Percentiles rank a stretch among this genome's conserved stretches.
These are phyloP conservation scores for Pyrgilauda ruficollis DNA, from an alignment of 2,113 vertebrate species.

Conservation along the genomic window DNA sequence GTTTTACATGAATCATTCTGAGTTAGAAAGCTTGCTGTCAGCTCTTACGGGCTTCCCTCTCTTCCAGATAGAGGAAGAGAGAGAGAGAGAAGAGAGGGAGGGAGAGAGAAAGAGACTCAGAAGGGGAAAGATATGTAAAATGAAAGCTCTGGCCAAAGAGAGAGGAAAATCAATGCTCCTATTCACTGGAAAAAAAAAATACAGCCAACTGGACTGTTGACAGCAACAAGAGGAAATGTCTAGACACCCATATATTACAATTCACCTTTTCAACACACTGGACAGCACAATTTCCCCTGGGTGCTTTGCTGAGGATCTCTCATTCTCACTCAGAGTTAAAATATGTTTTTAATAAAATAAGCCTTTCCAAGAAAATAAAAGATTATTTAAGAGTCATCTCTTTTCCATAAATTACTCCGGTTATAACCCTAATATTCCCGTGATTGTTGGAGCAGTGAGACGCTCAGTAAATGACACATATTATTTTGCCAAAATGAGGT, in stretches of 20 bases:
- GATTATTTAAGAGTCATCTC: constrained; percentile 48
- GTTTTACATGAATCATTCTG: constrained; percentile 67
- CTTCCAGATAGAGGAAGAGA: background rate
- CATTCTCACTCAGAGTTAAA: constrained; percentile 51
- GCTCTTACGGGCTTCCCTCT: constrained; percentile 20
- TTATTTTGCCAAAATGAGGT: constrained; percentile 70
- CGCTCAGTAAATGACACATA: constrained; percentile 52
- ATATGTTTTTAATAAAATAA: constrained; percentile 60
- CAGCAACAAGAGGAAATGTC: constrained; percentile 60
- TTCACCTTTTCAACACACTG: constrained; percentile 57
- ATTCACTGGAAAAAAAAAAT: constrained; percentile 60
- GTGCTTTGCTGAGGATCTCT: constrained; percentile 34
- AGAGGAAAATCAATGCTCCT: constrained; percentile 63
- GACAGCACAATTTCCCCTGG: constrained; percentile 26
- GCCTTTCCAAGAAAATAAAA: constrained; percentile 39
- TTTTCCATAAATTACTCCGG: constrained; percentile 69
- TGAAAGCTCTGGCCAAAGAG: constrained; percentile 50
- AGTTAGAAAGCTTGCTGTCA: constrained; percentile 52
- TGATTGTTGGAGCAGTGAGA: constrained; percentile 60
- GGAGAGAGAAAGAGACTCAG: constrained; percentile 19
- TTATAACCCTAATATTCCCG: constrained; percentile 64
- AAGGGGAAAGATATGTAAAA: constrained; percentile 49
- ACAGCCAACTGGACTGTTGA: constrained; percentile 58
- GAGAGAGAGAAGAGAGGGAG: background rate
- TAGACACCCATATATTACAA: constrained; percentile 45